Base-by-base conservation (phyloP, 64 coral and sea anemone species). In the Montipora foliosa region DNA sequence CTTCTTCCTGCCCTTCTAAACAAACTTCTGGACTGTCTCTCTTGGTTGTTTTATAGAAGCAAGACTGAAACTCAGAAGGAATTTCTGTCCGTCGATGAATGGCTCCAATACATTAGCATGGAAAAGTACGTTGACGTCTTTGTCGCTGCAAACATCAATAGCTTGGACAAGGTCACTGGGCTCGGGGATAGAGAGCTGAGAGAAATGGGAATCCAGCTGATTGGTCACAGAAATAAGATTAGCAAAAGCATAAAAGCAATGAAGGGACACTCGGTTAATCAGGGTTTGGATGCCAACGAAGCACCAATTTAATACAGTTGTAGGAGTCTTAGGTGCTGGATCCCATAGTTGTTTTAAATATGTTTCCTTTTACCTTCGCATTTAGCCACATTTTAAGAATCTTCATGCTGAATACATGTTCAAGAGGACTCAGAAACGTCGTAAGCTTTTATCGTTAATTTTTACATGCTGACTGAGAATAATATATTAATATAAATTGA, bases 181-280 rank as follows among this genome's bases (percentile, higher is more conserved):
- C 86, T 99, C 16, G 84, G 68, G 4, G 95, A 99, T 59, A 70
- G 76, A 5, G 92, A 99, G 20, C 66, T 99, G 52, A 79, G 60
- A 70, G 24, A 47, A 76, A 84, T 99, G 25, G 98, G 98, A 21
- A 58, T 99, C 48, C 92, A 79, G 47, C 76, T 99, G 68, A 94
- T 99, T 87, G 98, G 98, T 21, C 98, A 99, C 66, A 89, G 95
- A 4, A 99, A 99, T 57, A 99, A 99, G 74, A 96, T 99, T 6
- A 89, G 73, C 6, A 99, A 99, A 89, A 96, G 98, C 37, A 99
- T 99, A 74, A 96, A 89, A 80, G 92, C 91, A 49, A 91, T 95
- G 89, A 93, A 94, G 24, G 75, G 75, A 45, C 80, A 98, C 17
- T 87, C 75, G 89, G 50, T 82, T 48, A 88, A 89, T 49, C 75